phyloP scores from a whole-genome alignment of 2,113 vertebrate species.

The Calyptommatus sinebrachiatus region DNA sequence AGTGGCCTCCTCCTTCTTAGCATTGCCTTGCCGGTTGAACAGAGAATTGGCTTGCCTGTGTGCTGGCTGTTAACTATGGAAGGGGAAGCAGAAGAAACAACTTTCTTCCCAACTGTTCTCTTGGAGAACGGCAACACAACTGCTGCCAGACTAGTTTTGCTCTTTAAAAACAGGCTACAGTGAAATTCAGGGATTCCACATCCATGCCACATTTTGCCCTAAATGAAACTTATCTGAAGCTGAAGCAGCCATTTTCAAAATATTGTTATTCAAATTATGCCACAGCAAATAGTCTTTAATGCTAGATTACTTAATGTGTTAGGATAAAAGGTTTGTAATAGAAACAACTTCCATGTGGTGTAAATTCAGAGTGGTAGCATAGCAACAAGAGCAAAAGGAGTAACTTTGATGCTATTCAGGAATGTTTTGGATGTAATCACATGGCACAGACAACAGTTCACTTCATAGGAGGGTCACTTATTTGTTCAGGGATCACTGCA shows the following conservation, averaged over 20 bases:
- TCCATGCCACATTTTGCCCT: not conserved
- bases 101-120: not conserved
- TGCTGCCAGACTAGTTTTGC: not conserved
- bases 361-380: too few relatives aligned
- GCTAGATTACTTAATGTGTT: not conserved
- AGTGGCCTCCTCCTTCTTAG: too few relatives aligned
- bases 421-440: too few relatives aligned
- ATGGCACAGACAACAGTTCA: too few relatives aligned
- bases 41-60: not conserved
- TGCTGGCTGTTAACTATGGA: not conserved
- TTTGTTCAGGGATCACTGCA: too few relatives aligned
- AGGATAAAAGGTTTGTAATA: not conserved
- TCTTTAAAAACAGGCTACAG: not conserved
- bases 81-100: conserved; percentile 1
- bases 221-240: not conserved
- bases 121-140: not conserved
- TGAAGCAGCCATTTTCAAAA: conserved; percentile 3
- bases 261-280: not conserved
- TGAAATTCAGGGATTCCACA: not conserved
- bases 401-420: not conserved
- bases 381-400: not conserved
- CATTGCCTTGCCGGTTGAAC: not conserved
- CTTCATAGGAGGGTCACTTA: too few relatives aligned
- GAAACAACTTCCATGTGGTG: not conserved
- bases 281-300: not conserved